Evolutionary conservation across 2,888 invertebrate species (phyloP).

Genomic region (Tachina lurida): DNA sequence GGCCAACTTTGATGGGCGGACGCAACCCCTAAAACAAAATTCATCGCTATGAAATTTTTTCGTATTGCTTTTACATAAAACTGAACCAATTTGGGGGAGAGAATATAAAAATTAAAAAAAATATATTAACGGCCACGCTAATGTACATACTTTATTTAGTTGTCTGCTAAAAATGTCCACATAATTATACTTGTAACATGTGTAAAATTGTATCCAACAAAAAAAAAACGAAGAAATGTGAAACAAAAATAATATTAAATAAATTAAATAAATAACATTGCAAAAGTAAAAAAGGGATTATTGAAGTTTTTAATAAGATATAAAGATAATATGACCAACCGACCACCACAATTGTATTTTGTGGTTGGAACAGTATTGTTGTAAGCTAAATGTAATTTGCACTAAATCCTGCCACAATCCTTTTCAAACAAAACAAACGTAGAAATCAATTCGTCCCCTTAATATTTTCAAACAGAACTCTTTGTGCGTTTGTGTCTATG

Average conservation of each 20-base stretch:
- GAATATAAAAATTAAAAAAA: too few species aligned
- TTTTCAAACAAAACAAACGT: constrained; percentile 31
- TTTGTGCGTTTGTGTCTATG: too few species aligned
- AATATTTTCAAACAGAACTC: neutral
- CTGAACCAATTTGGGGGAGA: too few species aligned
- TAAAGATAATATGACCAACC: constrained; percentile 22
- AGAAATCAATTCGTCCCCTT: neutral
- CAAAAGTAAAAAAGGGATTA: constrained; percentile 4
- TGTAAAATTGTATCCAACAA: constrained; percentile 5
- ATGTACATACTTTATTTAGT: neutral
- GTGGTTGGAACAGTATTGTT: constrained; percentile 32
- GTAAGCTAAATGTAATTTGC: constrained; percentile 37
- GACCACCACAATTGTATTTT: constrained; percentile 16
- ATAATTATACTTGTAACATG: constrained; percentile 32
- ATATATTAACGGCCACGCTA: too few species aligned
- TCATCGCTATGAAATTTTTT: too few species aligned
- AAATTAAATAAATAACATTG: constrained; percentile 21
- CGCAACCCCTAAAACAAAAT: too few species aligned
- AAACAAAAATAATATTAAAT: constrained; percentile 12
- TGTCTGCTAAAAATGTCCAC: neutral
- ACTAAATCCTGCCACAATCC: constrained; percentile 66
- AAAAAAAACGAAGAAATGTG: neutral
- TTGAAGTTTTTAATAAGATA: constrained; percentile 45
- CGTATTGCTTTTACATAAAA: too few species aligned
- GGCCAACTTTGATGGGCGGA: too few species aligned